These are phyloP conservation scores for Oryzias woworae DNA, from an alignment of 2,113 vertebrate genomes.

Conservation along the genomic window DNA sequence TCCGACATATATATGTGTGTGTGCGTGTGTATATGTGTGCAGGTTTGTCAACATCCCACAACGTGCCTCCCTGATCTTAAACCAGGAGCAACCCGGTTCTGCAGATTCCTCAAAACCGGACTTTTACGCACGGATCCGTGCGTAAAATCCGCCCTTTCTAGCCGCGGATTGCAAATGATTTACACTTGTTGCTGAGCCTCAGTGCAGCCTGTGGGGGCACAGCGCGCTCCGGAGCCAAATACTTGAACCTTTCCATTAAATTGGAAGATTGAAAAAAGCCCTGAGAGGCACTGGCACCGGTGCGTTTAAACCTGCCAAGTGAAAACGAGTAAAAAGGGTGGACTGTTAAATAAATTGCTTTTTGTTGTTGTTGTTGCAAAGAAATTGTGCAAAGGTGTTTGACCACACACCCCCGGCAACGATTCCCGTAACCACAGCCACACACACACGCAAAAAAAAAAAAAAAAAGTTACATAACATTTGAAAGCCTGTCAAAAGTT, in stretches of 20 bases:
- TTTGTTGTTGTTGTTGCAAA: constrained; percentile 27
- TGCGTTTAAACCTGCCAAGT: constrained; percentile 64
- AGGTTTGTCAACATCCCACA: constrained; percentile 44
- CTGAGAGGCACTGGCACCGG: constrained; percentile 68
- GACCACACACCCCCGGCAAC: constrained; percentile 60
- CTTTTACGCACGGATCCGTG: constrained; percentile 36
- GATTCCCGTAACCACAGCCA: constrained; percentile 59
- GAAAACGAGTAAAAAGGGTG: background rate
- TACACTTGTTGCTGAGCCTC: constrained; percentile 48
- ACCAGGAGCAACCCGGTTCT: constrained; percentile 52
- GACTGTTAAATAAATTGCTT: constrained; percentile 41
- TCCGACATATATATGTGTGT: constrained; percentile 37
- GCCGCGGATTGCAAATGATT: constrained; percentile 40
- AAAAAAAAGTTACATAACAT: constrained; percentile 57
- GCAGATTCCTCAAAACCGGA: constrained; percentile 42
- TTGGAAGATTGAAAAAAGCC: constrained; percentile 72
- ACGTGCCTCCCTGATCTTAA: constrained; percentile 40
- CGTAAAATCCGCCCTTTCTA: background rate
- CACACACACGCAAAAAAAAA: background rate
- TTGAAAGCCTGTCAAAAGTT: constrained; percentile 34
- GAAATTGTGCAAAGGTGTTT: constrained; percentile 39
- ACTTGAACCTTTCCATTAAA: constrained; percentile 75
- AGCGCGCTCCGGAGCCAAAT: constrained; percentile 57
- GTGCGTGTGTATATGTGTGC: constrained; percentile 21
- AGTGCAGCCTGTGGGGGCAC: constrained; percentile 40